Base-by-base conservation (phyloP, 2,113 vertebrate species). In the Cyprinodon variegatus region DNA sequence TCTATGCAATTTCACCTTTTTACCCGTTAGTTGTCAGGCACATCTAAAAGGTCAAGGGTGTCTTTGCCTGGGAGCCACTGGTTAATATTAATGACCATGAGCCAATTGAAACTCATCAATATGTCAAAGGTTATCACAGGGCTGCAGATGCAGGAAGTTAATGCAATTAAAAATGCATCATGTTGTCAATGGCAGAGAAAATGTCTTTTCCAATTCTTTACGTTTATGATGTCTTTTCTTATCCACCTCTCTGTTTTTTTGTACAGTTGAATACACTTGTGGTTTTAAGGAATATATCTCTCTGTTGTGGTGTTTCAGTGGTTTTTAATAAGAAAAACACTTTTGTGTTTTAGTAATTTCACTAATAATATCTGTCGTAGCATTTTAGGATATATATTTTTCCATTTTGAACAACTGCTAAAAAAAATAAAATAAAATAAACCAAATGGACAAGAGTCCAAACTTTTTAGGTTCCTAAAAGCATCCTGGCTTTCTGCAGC, bases 51-150 rank as follows among this genome's bases (percentile, higher is more conserved):
- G 93, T 94, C 92, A 90, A 92, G 90, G 89, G 92, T 88, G 83
- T 74, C 77, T 73, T 53, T 83, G 86, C 84, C 91, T 75, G 68
- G 71, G 86, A 87, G 87, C 78, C 48, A 68, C 84, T 89, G 82
- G 85, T 91, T 91, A 93, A 94, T 93, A 92, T 93, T 93, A 93
- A 94, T 91, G 93, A 88, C 78, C 62, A 43, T 61, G 61, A 68
- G 76, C 82, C 83, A 82, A 88, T 87, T 77, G 73, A 60, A 82
- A 70, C 38, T 77, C 81, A 83, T 94, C 94, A 92, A 93, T 93
- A 94, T 91, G 83, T 88, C 89, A 92, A 46, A 72, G 91, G 93
- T 93, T 94, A 93, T 94, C 92, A 61, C 41, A 29, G 86, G 76
- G 85, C 76, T 92, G 90, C 84, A 88, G 91, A 91, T 80, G 80